Evolutionary conservation across 92 coral and sea anemone genomes (phyloP), one percentile per base, ranked within the genome.

Genomic region (Epizoanthus ramosus): DNA sequence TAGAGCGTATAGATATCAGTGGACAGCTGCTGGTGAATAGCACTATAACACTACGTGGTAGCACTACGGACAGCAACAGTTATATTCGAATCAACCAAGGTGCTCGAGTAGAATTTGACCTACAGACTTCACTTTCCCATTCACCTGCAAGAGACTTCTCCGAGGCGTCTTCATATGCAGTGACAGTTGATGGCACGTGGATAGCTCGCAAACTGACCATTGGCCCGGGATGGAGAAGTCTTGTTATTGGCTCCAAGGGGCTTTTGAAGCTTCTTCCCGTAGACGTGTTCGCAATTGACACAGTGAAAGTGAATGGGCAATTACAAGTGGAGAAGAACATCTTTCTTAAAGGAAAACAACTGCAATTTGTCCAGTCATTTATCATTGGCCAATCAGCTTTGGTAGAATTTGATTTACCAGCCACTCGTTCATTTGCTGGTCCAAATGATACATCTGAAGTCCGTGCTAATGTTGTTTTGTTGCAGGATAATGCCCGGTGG

Each of bases 301-400:
- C 77, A 41, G 79, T 83, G 25, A 59, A 33, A 53, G 69, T 83
- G n/a, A 73, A 79, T 33, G 89, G 89, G 24, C 61, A 86, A 56
- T 65, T 86, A 28, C 47, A 80, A 37, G 76, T 86, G n/a, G 73
- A 70, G 43, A 86, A 86, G 10, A 79, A 80, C 68, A 79, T 86
- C 0, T 63, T 35, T 8, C 65, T 86, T 10, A 60, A 16, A 39
- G 89, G 89, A 16, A 80, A 52, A 47, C 60, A 64, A 16, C 22
- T 12, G 39, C 18, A 17, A 56, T 50, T 74, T 53, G 79, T 84
- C 23, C 73, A 65, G 47, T 80, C 74, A n/a, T 17, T 86, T 63
- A 63, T 15, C 24, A 57, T 86, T 22, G 82, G 84, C 23, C 70
- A 13, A 15, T 15, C 85, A 73, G 63, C 79, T 54, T 35, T 59